phyloP scores from a whole-genome alignment of 2,888 invertebrate species.

The Junonia oenone region DNA sequence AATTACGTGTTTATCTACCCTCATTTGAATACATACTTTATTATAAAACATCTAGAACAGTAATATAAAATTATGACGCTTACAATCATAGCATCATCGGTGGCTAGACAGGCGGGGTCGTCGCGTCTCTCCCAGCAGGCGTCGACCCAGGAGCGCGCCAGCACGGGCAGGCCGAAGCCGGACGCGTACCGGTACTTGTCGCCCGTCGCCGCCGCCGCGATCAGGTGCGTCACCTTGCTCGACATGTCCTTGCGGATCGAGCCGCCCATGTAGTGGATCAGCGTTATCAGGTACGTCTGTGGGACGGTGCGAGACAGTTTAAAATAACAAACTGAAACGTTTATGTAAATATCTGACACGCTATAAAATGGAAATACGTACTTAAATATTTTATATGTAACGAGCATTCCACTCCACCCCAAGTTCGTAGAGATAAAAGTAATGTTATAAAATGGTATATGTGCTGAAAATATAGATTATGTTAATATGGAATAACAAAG shows the following conservation, averaged over 20 bases:
- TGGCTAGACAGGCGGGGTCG: slow-evolving; percentile 84
- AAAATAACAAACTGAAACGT: too few relatives aligned
- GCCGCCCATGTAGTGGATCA: slow-evolving; percentile 98
- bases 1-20: too few relatives aligned
- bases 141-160: slow-evolving; percentile 93
- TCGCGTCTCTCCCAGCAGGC: slow-evolving; percentile 91
- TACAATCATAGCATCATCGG: slow-evolving; percentile 73
- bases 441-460: too few relatives aligned
- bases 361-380: too few relatives aligned
- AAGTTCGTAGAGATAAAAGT: too few relatives aligned
- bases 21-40: too few relatives aligned
- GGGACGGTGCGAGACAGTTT: too few relatives aligned
- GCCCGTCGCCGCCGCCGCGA: slow-evolving; percentile 92
- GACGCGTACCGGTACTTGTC: slow-evolving; percentile 97
- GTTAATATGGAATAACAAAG: too few relatives aligned
- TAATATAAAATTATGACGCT: slow-evolving; percentile 10
- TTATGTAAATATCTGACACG: too few relatives aligned
- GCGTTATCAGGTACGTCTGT: slow-evolving; percentile 91
- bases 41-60: background rate
- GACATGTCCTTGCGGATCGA: slow-evolving; percentile 95
- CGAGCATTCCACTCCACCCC: too few relatives aligned
- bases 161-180: slow-evolving; percentile 92
- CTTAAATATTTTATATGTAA: too few relatives aligned
- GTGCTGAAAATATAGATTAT: too few relatives aligned
- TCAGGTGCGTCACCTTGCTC: slow-evolving; percentile 93